These are phyloP conservation scores for Drosophila helvetica DNA, from an alignment of 2,888 invertebrate genomes.

Conservation along the genomic window DNA sequence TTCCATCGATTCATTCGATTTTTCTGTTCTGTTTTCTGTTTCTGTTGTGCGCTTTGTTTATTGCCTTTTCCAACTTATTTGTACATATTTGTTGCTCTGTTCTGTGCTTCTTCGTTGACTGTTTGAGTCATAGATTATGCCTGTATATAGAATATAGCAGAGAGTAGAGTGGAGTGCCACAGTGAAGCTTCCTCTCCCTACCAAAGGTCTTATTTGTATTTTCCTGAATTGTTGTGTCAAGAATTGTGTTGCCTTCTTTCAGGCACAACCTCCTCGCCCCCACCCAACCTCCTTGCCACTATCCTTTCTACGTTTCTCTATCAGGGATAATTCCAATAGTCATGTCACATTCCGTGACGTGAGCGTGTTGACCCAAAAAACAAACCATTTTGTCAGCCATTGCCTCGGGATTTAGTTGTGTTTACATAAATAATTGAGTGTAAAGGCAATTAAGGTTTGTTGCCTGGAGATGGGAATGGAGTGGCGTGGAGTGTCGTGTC, in stretches of 20 bases:
- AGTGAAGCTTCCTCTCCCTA: background rate
- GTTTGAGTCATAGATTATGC: constrained; percentile 28
- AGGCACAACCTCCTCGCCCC: constrained; percentile 36
- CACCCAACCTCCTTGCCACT: background rate
- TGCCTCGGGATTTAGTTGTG: constrained; percentile 10
- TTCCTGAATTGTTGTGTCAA: background rate
- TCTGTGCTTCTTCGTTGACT: constrained; percentile 7
- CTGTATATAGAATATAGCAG: background rate
- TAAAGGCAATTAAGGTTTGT: constrained; percentile 21
- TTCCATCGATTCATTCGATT: constrained; percentile 27
- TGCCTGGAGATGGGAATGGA: background rate
- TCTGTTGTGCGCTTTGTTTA: constrained; percentile 42
- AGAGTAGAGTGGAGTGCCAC: background rate
- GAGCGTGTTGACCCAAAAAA: constrained; percentile 56
- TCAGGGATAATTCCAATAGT: constrained; percentile 14
- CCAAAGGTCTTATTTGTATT: background rate
- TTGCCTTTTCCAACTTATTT: constrained; percentile 20
- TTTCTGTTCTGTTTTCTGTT: constrained; percentile 31
- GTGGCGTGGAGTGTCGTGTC: background rate
- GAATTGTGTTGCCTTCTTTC: constrained; percentile 58
- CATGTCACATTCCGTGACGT: constrained; percentile 41
- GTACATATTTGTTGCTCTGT: constrained; percentile 3
- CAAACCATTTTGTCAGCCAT: constrained; percentile 23
- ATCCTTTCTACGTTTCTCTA: background rate
- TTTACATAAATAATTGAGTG: constrained; percentile 31